phyloP scores from a whole-genome alignment of 1,140 invertebrate species.

The Drosophila pandora region DNA sequence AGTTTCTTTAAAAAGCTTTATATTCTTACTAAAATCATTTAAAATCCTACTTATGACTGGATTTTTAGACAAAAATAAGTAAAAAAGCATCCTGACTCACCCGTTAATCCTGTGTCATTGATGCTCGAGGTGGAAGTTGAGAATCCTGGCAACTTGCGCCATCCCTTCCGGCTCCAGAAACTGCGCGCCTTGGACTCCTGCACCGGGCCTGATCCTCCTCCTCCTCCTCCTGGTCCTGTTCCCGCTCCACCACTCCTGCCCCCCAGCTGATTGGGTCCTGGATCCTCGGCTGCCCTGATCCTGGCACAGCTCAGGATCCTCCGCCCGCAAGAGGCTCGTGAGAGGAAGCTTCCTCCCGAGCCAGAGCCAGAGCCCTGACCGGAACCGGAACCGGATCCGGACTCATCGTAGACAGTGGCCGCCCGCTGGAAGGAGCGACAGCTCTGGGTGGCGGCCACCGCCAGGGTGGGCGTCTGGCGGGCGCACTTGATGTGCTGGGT shows the following conservation, averaged over 20 bases:
- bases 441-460: slow-evolving; percentile 48
- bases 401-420: slow-evolving; percentile 43
- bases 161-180: slow-evolving; percentile 89
- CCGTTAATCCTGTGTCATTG: slow-evolving; percentile 86
- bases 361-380: neutral
- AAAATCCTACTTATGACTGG: too few species aligned
- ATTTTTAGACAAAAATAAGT: too few species aligned
- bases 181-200: slow-evolving; percentile 84
- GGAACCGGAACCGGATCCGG: neutral
- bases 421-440: slow-evolving; percentile 73
- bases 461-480: slow-evolving; percentile 59
- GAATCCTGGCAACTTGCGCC: slow-evolving; percentile 90
- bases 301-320: slow-evolving; percentile 74
- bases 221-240: neutral
- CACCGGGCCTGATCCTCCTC: slow-evolving; percentile 6
- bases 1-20: too few species aligned
- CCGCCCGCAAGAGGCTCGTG: slow-evolving; percentile 72
- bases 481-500: slow-evolving; percentile 82
- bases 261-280: slow-evolving; percentile 54
- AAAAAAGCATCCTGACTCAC: slow-evolving; percentile 80
- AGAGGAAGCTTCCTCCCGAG: slow-evolving; percentile 51
- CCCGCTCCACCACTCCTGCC: neutral
- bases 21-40: too few species aligned
- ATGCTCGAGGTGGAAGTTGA: slow-evolving; percentile 87
- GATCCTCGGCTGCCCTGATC: slow-evolving; percentile 77